Evolutionary conservation across 64 coral and sea anemone genomes (phyloP), one percentile per base, ranked within the genome.

Genomic region (Pocillopora verrucosa): DNA sequence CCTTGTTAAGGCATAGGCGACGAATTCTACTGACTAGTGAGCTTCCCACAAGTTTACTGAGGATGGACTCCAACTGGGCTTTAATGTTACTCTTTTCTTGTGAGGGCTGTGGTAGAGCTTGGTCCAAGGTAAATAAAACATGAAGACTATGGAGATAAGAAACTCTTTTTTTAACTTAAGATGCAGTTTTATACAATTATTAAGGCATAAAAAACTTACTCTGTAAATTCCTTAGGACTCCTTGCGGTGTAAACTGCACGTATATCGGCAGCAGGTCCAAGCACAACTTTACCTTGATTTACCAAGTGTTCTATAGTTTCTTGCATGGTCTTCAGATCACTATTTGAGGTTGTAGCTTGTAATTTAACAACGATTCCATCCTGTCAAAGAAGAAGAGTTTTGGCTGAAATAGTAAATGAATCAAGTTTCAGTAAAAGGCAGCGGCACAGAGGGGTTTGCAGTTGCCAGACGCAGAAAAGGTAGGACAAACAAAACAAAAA

Each of bases 1-100:
- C 82, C 62, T 85, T 72, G 22, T 84, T 68, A 12, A 85, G 2
- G 12, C 38, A 25, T 17, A 85, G 56, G 5, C 64, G 65, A 56
- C 82, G 82, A n/a, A 72, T 72, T 85, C 1, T 51, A 11, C 20
- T 85, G 34, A 85, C 82, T 2, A 56, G 64, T 85, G 82, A 85
- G 13, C 57, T 85, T 10, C 82, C 41, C 64, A 85, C 25, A 12
- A 73, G 2, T 58, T 19, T 24, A 2, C 14, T 17, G 19, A 85
- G 65, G 72, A 57, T 85, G 0, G 37, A 85, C 36, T 85, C 63
- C 82, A 85, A 20, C 56, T 70, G 63, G 11, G 82, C 38, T 19
- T 72, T 10, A 51, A 85, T 56, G 61, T 17, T 38, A 45, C 61
- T 16, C 19, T 64, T 19, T 17, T 13, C 61, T 56, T 56, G 82